Evolutionary conservation across 1,140 invertebrate species (phyloP).

Genomic region (Centruroides vittatus): DNA sequence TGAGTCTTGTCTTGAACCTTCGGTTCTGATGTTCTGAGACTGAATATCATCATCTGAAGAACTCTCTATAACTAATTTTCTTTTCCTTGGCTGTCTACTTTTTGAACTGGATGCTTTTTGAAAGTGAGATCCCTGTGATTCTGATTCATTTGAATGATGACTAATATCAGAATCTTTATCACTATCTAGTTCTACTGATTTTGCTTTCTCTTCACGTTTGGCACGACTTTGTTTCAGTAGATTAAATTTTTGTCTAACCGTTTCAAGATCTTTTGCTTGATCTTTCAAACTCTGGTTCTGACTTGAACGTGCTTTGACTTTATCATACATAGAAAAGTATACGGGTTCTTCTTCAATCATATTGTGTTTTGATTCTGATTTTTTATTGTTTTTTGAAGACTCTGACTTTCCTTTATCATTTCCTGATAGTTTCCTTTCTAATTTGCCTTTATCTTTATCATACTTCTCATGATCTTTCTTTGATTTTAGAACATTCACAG

Average conservation of each 20-base stretch:
- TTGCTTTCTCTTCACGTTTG: conserved; percentile 13
- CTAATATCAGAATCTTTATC: conserved; percentile 12
- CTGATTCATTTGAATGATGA: conserved; percentile 8
- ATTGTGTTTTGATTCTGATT: conserved; percentile 22
- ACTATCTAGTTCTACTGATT: conserved; percentile 11
- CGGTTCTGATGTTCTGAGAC: conserved; percentile 2
- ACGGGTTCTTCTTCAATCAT: conserved; percentile 76
- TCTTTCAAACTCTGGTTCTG: conserved; percentile 49
- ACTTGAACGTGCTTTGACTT: conserved; percentile 84
- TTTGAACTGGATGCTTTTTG: background rate
- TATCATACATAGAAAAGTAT: conserved; percentile 97
- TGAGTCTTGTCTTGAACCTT: conserved; percentile 2
- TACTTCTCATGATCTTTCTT: conserved; percentile 20
- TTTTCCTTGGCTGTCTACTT: conserved; percentile 8
- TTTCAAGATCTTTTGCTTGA: conserved; percentile 71
- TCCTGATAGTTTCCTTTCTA: conserved; percentile 20
- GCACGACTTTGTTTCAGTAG: conserved; percentile 60
- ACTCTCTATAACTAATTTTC: conserved; percentile 16
- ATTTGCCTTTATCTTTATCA: conserved; percentile 19
- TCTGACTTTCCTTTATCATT: conserved; percentile 14
- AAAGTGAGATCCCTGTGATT: conserved; percentile 1
- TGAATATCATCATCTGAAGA: conserved; percentile 13
- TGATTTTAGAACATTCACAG: background rate
- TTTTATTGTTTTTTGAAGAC: no score
- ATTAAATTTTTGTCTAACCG: conserved; percentile 74